phyloP scores from a whole-genome alignment of 2,113 vertebrate genomes.

The Dascyllus trimaculatus region DNA sequence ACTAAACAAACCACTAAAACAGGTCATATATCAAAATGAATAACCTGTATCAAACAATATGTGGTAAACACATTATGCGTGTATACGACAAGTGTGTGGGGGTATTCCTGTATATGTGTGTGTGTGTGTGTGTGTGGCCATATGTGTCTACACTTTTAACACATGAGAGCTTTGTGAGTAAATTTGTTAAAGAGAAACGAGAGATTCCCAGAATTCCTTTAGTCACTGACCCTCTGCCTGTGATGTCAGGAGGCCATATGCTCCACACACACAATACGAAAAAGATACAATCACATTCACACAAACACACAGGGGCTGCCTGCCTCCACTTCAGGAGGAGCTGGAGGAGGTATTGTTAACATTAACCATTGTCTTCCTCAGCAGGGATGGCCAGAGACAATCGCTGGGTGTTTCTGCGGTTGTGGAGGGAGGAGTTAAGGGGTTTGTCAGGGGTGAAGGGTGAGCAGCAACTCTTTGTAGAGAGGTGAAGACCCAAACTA shows the following conservation, averaged over 20 bases:
- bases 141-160: conserved; percentile 24
- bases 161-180: conserved; percentile 36
- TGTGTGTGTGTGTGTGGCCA: conserved; percentile 1
- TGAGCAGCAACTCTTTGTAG: conserved; percentile 41
- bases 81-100: background rate
- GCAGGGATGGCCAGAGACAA: conserved; percentile 40
- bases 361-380: conserved; percentile 74
- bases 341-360: conserved; percentile 71
- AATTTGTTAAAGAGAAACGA: conserved; percentile 43
- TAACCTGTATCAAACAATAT: background rate
- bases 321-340: conserved; percentile 58
- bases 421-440: conserved; percentile 10
- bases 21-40: background rate
- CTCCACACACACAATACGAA: conserved; percentile 61
- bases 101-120: background rate
- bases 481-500: conserved; percentile 19
- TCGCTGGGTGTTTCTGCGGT: conserved; percentile 31
- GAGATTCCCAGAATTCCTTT: conserved; percentile 79
- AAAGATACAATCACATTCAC: conserved; percentile 41
- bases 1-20: background rate
- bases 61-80: too few relatives aligned
- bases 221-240: conserved; percentile 64
- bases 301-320: conserved; percentile 28
- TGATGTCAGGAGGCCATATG: conserved; percentile 78
- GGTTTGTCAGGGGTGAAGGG: conserved; percentile 32